phyloP scores from a whole-genome alignment of 1,140 invertebrate genomes.

The Plectrocnemia conspersa region DNA sequence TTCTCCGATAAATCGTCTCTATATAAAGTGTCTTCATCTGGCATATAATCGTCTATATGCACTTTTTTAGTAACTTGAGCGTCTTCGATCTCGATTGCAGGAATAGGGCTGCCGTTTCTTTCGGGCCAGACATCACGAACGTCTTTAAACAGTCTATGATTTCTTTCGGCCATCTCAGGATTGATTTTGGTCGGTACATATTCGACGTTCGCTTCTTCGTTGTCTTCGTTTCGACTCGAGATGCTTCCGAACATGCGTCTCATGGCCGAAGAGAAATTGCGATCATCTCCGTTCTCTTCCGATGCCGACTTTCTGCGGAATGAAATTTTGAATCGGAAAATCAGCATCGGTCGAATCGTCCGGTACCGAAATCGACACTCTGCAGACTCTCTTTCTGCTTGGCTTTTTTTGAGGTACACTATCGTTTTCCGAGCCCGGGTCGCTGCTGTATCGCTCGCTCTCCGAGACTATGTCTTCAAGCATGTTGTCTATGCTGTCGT shows the following conservation, averaged over 20 bases:
- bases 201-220: conserved; percentile 35
- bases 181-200: conserved; percentile 49
- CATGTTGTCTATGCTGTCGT: conserved; percentile 10
- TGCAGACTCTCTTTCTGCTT: background rate
- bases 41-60: conserved; percentile 22
- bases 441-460: conserved; percentile 32
- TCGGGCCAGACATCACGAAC: conserved; percentile 30
- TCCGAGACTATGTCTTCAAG: conserved; percentile 33
- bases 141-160: conserved; percentile 49
- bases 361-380: background rate
- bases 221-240: conserved; percentile 7
- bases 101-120: background rate
- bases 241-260: conserved; percentile 26
- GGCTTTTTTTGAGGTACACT: background rate
- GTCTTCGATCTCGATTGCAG: conserved; percentile 2
- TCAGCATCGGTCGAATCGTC: background rate
- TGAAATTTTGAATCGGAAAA: conserved; percentile 8
- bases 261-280: conserved; percentile 29
- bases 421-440: background rate
- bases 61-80: background rate
- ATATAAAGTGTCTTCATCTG: conserved; percentile 49
- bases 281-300: conserved; percentile 9
- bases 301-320: background rate
- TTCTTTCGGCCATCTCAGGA: conserved; percentile 42
- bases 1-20: conserved; percentile 40